Conservation (phyloP, 1,140 invertebrate species). For the Hyles vespertilio region DNA sequence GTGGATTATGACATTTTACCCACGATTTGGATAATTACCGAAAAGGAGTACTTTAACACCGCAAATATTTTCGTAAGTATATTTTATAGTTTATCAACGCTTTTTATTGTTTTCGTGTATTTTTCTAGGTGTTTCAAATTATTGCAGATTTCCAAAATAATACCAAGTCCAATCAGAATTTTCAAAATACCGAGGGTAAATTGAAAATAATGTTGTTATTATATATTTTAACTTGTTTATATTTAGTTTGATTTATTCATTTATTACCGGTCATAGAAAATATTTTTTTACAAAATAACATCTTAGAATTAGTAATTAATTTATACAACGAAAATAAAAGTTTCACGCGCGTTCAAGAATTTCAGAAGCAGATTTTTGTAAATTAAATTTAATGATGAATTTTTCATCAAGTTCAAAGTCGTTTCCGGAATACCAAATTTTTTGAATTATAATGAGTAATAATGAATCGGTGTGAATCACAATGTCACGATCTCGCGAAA, state of each 20-base stretch:
- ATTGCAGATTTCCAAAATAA: not conserved
- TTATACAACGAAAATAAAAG: too few relatives aligned
- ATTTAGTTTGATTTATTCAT: too few relatives aligned
- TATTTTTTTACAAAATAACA: not conserved
- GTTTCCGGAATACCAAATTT: too few relatives aligned
- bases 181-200: too few relatives aligned
- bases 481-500: constrained; percentile 3
- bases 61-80: constrained; percentile 75
- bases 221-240: too few relatives aligned
- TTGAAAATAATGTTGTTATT: too few relatives aligned
- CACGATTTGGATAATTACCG: constrained; percentile 71
- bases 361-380: too few relatives aligned
- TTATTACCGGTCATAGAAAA: not conserved
- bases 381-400: too few relatives aligned
- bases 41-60: constrained; percentile 63
- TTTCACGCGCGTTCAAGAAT: too few relatives aligned
- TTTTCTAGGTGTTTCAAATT: not conserved
- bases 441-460: not conserved
- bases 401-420: too few relatives aligned
- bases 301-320: too few relatives aligned
- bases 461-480: constrained; percentile 11
- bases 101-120: constrained; percentile 9
- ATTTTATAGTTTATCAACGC: constrained; percentile 4
- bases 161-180: too few relatives aligned
- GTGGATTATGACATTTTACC: constrained; percentile 68